phyloP scores from a whole-genome alignment of 1,140 invertebrate genomes.

The Aphidius gifuensis region DNA sequence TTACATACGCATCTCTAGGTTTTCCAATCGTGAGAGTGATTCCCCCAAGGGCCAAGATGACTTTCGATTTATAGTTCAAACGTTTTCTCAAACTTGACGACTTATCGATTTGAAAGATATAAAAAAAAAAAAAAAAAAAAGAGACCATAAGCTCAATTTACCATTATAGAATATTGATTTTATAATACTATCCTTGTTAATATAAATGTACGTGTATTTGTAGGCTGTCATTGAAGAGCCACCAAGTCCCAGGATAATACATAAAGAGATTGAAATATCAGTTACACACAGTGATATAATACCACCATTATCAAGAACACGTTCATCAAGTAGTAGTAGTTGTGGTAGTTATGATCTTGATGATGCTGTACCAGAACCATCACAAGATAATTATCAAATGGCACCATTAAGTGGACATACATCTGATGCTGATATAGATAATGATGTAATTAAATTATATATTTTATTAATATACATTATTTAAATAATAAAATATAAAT shows the following conservation, averaged over 20 bases:
- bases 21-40: too few relatives aligned
- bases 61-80: conserved; percentile 10
- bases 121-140: background rate
- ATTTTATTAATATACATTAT: background rate
- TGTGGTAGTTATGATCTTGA: conserved; percentile 58
- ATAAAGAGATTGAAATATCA: conserved; percentile 42
- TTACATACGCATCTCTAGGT: too few relatives aligned
- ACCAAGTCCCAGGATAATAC: conserved; percentile 43
- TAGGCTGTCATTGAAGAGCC: conserved; percentile 50
- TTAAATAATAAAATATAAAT: background rate
- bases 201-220: background rate
- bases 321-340: conserved; percentile 55
- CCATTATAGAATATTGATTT: conserved; percentile 15
- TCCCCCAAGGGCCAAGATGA: background rate
- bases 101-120: background rate
- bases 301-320: conserved; percentile 41
- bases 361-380: conserved; percentile 44
- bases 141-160: background rate
- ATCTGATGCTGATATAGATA: conserved; percentile 42
- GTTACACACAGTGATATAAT: conserved; percentile 34
- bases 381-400: conserved; percentile 33
- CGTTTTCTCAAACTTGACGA: background rate
- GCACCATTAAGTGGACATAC: conserved; percentile 35
- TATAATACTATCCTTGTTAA: background rate
- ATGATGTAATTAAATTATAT: conserved; percentile 38